These are phyloP conservation scores for Coptodon rendalli DNA, from an alignment of 2,113 vertebrate species.

Conservation along the genomic window DNA sequence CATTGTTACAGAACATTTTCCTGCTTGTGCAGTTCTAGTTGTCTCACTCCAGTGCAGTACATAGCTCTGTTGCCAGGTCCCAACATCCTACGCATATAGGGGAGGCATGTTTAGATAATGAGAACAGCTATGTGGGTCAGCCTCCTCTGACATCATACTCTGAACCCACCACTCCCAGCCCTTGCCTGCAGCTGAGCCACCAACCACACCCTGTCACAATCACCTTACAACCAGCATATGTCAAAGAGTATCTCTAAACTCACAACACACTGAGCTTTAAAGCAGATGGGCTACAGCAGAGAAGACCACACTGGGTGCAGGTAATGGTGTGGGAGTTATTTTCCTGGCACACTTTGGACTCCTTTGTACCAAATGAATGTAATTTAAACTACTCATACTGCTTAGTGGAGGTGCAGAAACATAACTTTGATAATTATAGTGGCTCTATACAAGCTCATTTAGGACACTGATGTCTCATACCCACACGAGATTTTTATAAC, in stretches of 20 bases:
- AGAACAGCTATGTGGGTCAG: neutral
- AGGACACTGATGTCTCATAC: neutral
- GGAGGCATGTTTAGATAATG: neutral
- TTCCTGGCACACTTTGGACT: neutral
- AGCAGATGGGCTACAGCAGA: neutral
- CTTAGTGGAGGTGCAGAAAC: neutral
- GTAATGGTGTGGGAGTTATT: neutral
- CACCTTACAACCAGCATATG: neutral
- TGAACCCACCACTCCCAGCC: neutral
- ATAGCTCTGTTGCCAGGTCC: neutral
- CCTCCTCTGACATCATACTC: neutral
- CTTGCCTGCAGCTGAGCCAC: neutral
- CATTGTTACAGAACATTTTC: neutral
- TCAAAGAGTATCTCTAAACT: neutral
- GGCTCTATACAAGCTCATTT: neutral
- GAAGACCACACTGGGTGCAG: neutral
- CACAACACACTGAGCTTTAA: neutral
- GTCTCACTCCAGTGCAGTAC: neutral
- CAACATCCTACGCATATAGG: neutral
- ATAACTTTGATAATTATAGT: neutral
- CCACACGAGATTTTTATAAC: neutral
- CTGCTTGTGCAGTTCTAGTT: neutral
- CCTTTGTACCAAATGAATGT: neutral
- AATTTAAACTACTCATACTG: neutral
- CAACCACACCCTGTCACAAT: neutral